These are phyloP conservation scores for Athrips mouffetella DNA, from an alignment of 2,888 invertebrate species.

Conservation along the genomic window DNA sequence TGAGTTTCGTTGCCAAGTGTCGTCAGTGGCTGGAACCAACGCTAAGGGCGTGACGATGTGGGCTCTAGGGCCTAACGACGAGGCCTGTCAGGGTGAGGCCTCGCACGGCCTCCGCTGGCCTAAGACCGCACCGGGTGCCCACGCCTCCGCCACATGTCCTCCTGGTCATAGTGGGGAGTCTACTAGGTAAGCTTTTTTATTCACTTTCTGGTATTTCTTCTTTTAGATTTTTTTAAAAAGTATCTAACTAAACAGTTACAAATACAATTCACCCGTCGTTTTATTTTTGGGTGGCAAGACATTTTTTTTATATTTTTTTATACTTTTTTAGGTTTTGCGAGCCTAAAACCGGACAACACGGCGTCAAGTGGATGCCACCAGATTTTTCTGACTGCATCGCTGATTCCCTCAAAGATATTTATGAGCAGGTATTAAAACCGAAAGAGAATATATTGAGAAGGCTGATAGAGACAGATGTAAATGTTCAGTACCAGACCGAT, in stretches of 20 bases:
- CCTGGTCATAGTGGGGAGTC: slow-evolving; percentile 72
- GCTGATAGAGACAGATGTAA: too few relatives aligned
- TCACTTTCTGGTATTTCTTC: not conserved
- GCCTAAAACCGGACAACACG: slow-evolving; percentile 70
- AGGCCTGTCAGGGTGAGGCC: slow-evolving; percentile 75
- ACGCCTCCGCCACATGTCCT: slow-evolving; percentile 74
- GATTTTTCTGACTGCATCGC: slow-evolving; percentile 87
- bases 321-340: slow-evolving; percentile 59
- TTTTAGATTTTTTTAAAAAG: not conserved
- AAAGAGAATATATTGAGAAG: too few relatives aligned
- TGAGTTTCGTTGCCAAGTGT: slow-evolving; percentile 86
- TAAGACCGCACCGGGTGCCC: slow-evolving; percentile 85
- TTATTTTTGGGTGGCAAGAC: too few relatives aligned
- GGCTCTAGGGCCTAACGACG: slow-evolving; percentile 80
- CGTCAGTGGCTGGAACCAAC: slow-evolving; percentile 69
- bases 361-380: slow-evolving; percentile 85
- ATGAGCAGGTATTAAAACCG: slow-evolving; percentile 83
- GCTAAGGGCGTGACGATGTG: slow-evolving; percentile 79
- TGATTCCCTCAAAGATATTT: slow-evolving; percentile 80
- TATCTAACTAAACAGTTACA: too few relatives aligned
- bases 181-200: slow-evolving; percentile 41
- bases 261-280: too few relatives aligned
- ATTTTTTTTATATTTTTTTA: too few relatives aligned
- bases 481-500: too few relatives aligned
- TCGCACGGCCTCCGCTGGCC: slow-evolving; percentile 75